Conservation (phyloP, 2,113 vertebrate genomes). For the Sinocyclocheilus anshuiensis region DNA sequence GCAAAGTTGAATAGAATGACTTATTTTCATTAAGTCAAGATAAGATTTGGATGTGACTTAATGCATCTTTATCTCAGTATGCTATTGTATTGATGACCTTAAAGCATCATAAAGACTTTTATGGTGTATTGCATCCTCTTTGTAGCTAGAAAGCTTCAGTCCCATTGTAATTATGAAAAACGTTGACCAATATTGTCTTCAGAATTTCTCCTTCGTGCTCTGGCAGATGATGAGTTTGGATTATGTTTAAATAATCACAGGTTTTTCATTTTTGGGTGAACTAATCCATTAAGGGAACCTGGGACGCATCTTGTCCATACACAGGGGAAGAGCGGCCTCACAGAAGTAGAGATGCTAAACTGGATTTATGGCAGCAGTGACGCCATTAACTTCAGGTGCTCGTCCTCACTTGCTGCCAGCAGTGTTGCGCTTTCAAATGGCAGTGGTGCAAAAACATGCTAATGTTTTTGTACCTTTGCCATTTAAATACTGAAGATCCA, state of each 20-base stretch:
- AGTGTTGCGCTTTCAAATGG: conserved; percentile 6
- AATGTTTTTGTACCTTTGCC: background rate
- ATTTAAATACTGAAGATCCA: conserved; percentile 2
- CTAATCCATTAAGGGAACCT: background rate
- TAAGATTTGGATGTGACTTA: background rate
- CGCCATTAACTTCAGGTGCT: conserved; percentile 5
- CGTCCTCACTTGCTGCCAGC: background rate
- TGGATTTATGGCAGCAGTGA: conserved; percentile 14
- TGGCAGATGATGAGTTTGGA: background rate
- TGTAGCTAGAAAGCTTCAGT: background rate
- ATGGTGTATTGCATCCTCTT: background rate
- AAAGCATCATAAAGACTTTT: background rate
- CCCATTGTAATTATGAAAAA: background rate
- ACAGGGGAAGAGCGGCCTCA: background rate
- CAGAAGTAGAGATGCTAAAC: background rate
- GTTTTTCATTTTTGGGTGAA: background rate
- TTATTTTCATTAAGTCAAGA: background rate
- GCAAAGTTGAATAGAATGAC: background rate
- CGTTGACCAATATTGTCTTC: background rate
- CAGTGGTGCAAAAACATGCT: conserved; percentile 4
- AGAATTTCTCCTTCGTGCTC: background rate
- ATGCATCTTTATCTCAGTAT: background rate
- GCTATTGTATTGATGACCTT: background rate
- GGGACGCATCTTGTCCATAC: background rate
- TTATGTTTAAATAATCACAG: background rate